phyloP scores from a whole-genome alignment of 2,888 invertebrate genomes.

The Dione vanillae region DNA sequence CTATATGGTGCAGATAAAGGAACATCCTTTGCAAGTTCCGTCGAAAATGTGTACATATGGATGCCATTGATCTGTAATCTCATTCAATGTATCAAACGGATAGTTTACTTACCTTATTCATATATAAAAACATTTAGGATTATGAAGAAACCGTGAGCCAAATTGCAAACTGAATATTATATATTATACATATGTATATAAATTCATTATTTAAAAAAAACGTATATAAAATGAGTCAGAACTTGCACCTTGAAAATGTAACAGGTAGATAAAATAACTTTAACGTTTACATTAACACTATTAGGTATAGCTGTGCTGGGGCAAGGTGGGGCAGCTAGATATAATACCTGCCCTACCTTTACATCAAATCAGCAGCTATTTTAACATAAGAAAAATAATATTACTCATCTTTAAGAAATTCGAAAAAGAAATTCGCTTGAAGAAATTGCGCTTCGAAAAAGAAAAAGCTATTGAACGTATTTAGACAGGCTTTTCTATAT shows the following conservation, averaged over 20 bases:
- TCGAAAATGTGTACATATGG: background rate
- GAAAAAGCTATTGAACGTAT: no score
- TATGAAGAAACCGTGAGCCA: no score
- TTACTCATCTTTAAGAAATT: no score
- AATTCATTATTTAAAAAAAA: no score
- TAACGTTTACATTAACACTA: background rate
- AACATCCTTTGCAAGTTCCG: background rate
- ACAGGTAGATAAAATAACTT: background rate
- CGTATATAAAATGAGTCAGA: background rate
- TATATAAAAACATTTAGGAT: no score
- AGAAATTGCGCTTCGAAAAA: no score
- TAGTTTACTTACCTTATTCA: no score
- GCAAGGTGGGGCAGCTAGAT: no score
- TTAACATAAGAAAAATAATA: background rate
- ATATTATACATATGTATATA: no score
- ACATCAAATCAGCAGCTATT: background rate
- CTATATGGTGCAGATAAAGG: slow-evolving; percentile 15
- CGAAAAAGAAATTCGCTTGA: no score
- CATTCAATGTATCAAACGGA: background rate
- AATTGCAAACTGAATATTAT: no score
- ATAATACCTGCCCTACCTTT: background rate
- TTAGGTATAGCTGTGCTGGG: background rate
- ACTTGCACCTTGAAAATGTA: background rate
- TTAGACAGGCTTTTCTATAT: no score
- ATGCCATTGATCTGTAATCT: background rate